Conservation (phyloP, 2,888 invertebrate genomes). For the Chloroclystis v-ata region DNA sequence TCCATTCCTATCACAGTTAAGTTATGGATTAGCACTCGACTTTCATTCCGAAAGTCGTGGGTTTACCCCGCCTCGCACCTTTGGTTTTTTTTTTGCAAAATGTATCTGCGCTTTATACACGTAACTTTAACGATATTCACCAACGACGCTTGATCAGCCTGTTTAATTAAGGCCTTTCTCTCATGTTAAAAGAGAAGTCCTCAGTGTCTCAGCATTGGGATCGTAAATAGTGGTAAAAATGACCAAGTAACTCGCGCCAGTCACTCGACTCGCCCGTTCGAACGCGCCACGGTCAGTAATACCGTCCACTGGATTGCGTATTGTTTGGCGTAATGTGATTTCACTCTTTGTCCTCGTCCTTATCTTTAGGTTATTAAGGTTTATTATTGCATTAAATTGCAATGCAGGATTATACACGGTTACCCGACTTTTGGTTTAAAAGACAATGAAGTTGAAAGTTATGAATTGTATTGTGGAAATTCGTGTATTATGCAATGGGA, state of each 20-base stretch:
- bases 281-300: constrained; percentile 27
- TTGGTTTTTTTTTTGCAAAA: too few relatives aligned
- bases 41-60: too few relatives aligned
- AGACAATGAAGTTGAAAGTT: neutral
- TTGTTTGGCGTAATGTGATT: constrained; percentile 45
- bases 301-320: constrained; percentile 40
- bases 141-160: too few relatives aligned
- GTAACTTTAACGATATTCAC: too few relatives aligned
- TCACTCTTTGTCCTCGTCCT: constrained; percentile 25
- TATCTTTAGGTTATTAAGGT: constrained; percentile 5
- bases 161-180: too few relatives aligned
- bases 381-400: constrained; percentile 8
- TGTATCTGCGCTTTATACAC: too few relatives aligned
- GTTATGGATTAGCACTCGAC: too few relatives aligned
- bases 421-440: constrained; percentile 2
- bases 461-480: neutral
- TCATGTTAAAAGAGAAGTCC: too few relatives aligned
- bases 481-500: neutral
- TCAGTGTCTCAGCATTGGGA: too few relatives aligned
- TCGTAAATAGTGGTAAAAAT: too few relatives aligned
- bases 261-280: neutral
- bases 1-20: too few relatives aligned
- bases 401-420: neutral
- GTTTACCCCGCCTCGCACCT: too few relatives aligned
- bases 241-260: constrained; percentile 19